Conservation (phyloP, 1,140 invertebrate species). For the Saccostrea echinata region DNA sequence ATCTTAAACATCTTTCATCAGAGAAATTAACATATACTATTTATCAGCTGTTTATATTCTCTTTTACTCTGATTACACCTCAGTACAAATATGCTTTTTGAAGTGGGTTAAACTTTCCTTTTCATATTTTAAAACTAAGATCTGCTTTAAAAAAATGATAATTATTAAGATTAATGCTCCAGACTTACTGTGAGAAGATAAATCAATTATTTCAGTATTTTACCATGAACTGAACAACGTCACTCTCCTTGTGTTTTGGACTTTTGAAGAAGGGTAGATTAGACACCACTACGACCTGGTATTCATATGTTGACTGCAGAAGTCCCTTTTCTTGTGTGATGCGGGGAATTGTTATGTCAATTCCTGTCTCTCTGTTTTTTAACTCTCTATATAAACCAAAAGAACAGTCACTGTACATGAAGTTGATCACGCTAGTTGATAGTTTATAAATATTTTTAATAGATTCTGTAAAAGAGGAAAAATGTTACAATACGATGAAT, state of each 20-base stretch:
- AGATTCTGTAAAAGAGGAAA: background rate
- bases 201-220: background rate
- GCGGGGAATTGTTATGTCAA: slow-evolving; percentile 70
- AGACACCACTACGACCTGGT: slow-evolving; percentile 74
- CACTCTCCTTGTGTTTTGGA: slow-evolving; percentile 73
- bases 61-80: too few species aligned
- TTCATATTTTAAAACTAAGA: too few species aligned
- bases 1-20: background rate
- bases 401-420: too few species aligned
- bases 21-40: background rate
- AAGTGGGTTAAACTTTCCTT: too few species aligned
- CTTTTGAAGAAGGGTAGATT: slow-evolving; percentile 72
- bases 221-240: slow-evolving; percentile 75
- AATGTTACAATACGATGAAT: background rate
- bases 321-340: slow-evolving; percentile 69
- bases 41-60: background rate
- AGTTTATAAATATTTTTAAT: too few species aligned
- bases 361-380: slow-evolving; percentile 73
- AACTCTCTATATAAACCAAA: slow-evolving; percentile 62
- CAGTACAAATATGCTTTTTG: too few species aligned
- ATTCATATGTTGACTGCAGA: slow-evolving; percentile 68
- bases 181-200: background rate
- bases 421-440: too few species aligned
- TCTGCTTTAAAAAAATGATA: too few species aligned
- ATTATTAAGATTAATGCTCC: too few species aligned